Evolutionary conservation across 37 sponge, comb jelly and placozoan species (phyloP).

Genomic region (Crambe crambe): DNA sequence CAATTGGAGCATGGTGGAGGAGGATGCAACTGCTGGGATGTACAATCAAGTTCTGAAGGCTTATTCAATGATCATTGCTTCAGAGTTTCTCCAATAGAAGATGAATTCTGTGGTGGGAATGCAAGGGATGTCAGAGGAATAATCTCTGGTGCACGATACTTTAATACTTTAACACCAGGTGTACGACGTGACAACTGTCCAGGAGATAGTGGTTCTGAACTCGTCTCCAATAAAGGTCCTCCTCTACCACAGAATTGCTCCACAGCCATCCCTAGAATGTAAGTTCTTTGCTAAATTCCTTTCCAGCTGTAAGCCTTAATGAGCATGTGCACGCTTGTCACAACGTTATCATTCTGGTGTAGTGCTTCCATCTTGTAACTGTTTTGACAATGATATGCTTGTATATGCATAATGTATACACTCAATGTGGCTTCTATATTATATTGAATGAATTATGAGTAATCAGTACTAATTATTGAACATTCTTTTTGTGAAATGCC

Average conservation of each 20-base stretch:
- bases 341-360: too few species aligned
- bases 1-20: constrained; percentile 14
- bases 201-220: background rate
- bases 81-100: background rate
- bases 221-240: background rate
- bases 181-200: background rate
- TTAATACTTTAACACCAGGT: background rate
- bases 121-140: constrained; percentile 2
- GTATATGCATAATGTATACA: too few species aligned
- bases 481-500: too few species aligned
- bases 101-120: background rate
- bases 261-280: background rate
- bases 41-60: background rate
- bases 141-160: background rate
- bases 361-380: too few species aligned
- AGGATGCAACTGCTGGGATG: background rate
- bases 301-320: too few species aligned
- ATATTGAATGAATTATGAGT: too few species aligned
- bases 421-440: too few species aligned
- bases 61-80: too few species aligned
- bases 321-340: too few species aligned
- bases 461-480: too few species aligned
- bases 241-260: background rate
- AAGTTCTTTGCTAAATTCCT: too few species aligned
- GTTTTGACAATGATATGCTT: too few species aligned